Conservation (phyloP, 2,797 vertebrate genomes). For the Hydrocynus forskahlii region DNA sequence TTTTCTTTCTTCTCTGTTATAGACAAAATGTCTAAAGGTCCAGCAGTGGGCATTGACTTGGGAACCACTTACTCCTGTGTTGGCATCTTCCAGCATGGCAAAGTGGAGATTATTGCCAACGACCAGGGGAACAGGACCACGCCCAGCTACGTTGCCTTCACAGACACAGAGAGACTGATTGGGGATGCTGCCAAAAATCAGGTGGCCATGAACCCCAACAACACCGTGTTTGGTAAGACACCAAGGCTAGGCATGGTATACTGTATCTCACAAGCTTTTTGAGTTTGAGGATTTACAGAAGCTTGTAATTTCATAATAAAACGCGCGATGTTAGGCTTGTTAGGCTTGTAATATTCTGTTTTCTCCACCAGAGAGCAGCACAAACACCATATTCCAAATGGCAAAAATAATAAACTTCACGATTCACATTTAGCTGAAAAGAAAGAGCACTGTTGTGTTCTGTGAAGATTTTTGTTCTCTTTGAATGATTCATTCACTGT, state of each 20-base stretch:
- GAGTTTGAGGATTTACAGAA: too few species aligned
- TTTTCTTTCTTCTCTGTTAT: slow-evolving; percentile 4
- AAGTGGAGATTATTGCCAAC: slow-evolving; percentile 86
- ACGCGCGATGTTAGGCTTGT: too few species aligned
- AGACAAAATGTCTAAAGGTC: slow-evolving; percentile 81
- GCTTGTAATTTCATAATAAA: not conserved
- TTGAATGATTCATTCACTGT: too few species aligned
- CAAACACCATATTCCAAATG: not conserved
- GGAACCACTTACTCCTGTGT: slow-evolving; percentile 86
- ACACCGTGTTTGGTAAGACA: slow-evolving; percentile 88
- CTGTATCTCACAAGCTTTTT: too few species aligned
- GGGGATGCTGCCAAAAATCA: slow-evolving; percentile 93
- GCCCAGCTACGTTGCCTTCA: slow-evolving; percentile 92
- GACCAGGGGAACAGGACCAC: slow-evolving; percentile 89
- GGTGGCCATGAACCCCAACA: slow-evolving; percentile 90
- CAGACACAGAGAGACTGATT: slow-evolving; percentile 87
- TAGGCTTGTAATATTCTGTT: not conserved
- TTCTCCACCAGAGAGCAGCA: slow-evolving; percentile 17
- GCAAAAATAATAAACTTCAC: not conserved
- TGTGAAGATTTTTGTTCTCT: not conserved
- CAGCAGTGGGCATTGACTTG: slow-evolving; percentile 83
- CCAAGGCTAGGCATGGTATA: not conserved
- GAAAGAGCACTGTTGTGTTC: not conserved
- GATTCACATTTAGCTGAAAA: not conserved
- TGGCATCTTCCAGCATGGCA: slow-evolving; percentile 85